Percentiles rank a stretch among this genome's conserved stretches.
Conservation (phyloP, 2,797 vertebrate genomes). For the Monodelphis domestica region DNA sequence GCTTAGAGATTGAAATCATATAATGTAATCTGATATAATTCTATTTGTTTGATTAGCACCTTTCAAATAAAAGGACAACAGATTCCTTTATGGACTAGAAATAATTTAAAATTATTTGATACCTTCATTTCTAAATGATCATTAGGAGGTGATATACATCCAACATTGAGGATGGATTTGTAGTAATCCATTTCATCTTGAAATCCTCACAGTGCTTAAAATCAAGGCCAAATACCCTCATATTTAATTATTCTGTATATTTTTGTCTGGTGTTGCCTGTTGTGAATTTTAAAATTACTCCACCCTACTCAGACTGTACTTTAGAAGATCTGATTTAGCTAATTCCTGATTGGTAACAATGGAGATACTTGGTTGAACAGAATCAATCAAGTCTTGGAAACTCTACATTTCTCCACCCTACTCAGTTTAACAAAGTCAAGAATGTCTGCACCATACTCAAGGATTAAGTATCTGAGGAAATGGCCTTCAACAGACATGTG, state of each 20-base stretch:
- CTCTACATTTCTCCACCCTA: no score
- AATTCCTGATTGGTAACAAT: no score
- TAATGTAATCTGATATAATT: not conserved
- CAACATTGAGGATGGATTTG: not conserved
- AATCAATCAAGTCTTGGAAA: no score
- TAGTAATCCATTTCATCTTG: not conserved
- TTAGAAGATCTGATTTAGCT: no score
- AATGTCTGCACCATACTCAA: no score
- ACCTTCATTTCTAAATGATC: not conserved
- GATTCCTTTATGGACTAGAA: not conserved
- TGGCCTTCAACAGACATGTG: no score
- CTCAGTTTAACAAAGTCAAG: no score
- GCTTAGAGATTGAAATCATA: not conserved
- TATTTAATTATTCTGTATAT: not conserved
- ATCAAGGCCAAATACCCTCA: not conserved
- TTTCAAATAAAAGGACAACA: not conserved
- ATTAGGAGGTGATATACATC: accelerated
- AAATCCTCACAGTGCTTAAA: not conserved
- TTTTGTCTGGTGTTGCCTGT: not conserved
- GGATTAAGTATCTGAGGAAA: no score
- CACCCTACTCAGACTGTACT: no score
- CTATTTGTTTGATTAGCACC: accelerated
- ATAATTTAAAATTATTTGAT: not conserved
- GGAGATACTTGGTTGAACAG: no score
- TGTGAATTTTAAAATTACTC: no score